These are phyloP conservation scores for Sigmodon hispidus DNA, from an alignment of 2,113 vertebrate species.

Conservation along the genomic window DNA sequence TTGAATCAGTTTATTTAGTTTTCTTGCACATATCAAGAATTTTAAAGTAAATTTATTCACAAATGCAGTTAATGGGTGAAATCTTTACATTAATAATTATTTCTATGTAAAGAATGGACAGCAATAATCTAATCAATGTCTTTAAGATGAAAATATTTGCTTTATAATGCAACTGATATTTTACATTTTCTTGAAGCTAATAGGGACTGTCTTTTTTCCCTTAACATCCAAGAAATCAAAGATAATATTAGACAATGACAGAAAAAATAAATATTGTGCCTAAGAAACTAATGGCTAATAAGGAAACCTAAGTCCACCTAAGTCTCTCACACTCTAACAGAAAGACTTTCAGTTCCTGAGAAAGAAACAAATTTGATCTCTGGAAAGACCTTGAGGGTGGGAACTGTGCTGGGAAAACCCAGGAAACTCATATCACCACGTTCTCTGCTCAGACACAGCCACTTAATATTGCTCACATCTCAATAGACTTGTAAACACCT, in stretches of 20 bases:
- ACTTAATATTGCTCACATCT: background rate
- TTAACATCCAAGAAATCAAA: constrained; percentile 5
- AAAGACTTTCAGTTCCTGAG: constrained; percentile 31
- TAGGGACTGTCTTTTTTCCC: background rate
- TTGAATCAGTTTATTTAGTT: constrained; percentile 30
- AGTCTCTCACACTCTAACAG: constrained; percentile 16
- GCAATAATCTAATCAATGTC: background rate
- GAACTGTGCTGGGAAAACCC: background rate
- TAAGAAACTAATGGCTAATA: constrained; percentile 68
- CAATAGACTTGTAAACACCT: background rate
- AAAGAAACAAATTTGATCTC: constrained; percentile 11
- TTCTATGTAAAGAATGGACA: constrained; percentile 25
- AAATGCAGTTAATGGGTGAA: constrained; percentile 48
- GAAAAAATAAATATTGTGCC: constrained; percentile 73
- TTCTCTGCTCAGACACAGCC: background rate
- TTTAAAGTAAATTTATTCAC: constrained; percentile 52
- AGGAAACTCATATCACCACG: background rate
- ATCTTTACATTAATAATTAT: constrained; percentile 46
- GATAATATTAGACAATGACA: constrained; percentile 4
- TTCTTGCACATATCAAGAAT: constrained; percentile 35
- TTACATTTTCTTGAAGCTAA: constrained; percentile 38
- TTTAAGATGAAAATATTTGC: constrained; percentile 28
- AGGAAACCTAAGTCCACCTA: constrained; percentile 38
- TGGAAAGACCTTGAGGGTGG: background rate
- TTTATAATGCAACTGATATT: background rate